Percentiles rank a stretch among this genome's conserved stretches.
These are phyloP conservation scores for Ptychobarbus kaznakovi DNA, from an alignment of 2,797 vertebrate species.

Conservation along the genomic window DNA sequence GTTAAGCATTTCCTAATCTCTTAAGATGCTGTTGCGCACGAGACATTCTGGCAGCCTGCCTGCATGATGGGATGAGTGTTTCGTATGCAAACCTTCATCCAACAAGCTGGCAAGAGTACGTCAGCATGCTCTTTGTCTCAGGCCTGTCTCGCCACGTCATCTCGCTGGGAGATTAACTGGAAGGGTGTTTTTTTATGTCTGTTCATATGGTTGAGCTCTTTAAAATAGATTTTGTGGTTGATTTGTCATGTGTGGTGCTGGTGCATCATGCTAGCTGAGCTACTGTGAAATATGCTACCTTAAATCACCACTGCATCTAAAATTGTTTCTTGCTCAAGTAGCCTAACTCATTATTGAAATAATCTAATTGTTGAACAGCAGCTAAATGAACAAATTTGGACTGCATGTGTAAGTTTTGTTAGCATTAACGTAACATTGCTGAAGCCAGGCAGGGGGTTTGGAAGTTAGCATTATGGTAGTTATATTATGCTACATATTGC, in stretches of 20 bases:
- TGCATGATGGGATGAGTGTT: conserved; percentile 64
- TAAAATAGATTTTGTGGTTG: conserved; percentile 12
- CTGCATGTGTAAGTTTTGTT: not conserved
- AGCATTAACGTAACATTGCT: not conserved
- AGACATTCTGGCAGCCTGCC: conserved; percentile 68
- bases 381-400: not conserved
- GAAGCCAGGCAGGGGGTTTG: not conserved
- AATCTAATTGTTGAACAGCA: not conserved
- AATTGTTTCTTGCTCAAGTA: not conserved
- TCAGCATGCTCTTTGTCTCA: not conserved
- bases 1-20: conserved; percentile 70
- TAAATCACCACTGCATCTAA: not conserved
- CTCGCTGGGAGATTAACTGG: conserved; percentile 4
- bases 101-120: conserved; percentile 29
- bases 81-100: conserved; percentile 34
- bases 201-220: conserved; percentile 12
- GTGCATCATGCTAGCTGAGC: not conserved
- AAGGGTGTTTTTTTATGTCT: conserved; percentile 15
- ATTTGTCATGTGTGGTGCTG: not conserved
- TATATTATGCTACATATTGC: not conserved
- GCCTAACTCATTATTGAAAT: not conserved
- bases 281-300: not conserved
- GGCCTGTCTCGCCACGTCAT: not conserved
- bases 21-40: conserved; percentile 70
- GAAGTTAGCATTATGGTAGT: not conserved